These are phyloP conservation scores for Neelides sp. DNA, from an alignment of 1,140 invertebrate species.

Conservation along the genomic window DNA sequence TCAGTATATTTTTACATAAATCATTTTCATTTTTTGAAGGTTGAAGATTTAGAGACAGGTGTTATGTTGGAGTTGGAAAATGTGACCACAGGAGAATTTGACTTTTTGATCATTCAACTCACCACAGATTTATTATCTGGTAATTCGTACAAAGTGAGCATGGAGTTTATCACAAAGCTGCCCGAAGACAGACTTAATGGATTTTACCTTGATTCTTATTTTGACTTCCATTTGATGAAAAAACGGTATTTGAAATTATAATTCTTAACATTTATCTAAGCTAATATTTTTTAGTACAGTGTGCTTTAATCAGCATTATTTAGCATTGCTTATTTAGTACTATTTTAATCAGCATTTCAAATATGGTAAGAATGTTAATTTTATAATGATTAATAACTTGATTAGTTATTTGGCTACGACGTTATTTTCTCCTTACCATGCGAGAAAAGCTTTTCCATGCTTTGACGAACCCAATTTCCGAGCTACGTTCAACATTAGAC, in stretches of 20 bases:
- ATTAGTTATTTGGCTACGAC: constrained; percentile 66
- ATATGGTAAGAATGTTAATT: not conserved
- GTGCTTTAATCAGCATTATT: not conserved
- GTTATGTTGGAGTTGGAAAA: not conserved
- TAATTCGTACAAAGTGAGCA: constrained; percentile 11
- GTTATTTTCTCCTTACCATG: constrained; percentile 88
- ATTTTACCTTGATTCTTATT: constrained; percentile 19
- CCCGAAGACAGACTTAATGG: constrained; percentile 16
- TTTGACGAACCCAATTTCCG: constrained; percentile 83
- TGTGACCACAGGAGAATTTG: constrained; percentile 5
- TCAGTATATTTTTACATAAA: too few relatives aligned
- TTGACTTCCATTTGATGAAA: constrained; percentile 2
- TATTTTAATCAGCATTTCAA: not conserved
- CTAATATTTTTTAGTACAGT: not conserved
- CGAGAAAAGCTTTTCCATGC: constrained; percentile 80
- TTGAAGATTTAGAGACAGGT: not conserved
- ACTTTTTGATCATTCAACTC: constrained; percentile 12
- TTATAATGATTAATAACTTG: not conserved
- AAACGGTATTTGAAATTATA: constrained; percentile 2
- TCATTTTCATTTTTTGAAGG: too few relatives aligned
- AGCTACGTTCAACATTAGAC: constrained; percentile 50
- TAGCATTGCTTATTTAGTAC: not conserved
- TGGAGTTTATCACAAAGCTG: constrained; percentile 14
- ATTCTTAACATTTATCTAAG: not conserved
- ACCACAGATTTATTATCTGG: not conserved